Evolutionary conservation across 2,113 vertebrate genomes (phyloP).

Genomic region (Dipodomys merriami): DNA sequence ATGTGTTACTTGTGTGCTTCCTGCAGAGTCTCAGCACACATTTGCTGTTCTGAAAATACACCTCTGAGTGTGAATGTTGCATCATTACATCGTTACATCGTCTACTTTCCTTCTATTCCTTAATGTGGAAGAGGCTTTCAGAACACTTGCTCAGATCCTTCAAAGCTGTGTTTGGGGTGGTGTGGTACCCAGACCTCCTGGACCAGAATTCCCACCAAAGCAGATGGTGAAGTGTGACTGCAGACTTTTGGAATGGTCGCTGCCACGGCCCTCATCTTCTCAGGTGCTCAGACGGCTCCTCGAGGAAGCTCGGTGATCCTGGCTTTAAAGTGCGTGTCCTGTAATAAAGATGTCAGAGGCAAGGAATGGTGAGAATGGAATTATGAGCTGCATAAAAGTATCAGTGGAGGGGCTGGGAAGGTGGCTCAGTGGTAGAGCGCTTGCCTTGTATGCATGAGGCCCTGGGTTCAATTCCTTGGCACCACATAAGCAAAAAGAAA

Average conservation of each 20-base stretch:
- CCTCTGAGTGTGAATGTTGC: neutral
- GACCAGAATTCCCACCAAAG: neutral
- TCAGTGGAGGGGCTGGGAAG: neutral
- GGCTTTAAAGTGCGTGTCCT: neutral
- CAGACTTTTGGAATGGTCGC: neutral
- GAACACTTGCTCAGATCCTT: neutral
- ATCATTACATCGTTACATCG: neutral
- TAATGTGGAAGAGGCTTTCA: neutral
- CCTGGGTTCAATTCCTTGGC: too few species aligned
- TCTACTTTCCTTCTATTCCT: neutral
- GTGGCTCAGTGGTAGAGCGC: too few species aligned
- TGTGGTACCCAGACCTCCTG: neutral
- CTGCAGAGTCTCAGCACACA: too few species aligned
- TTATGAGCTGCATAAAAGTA: neutral
- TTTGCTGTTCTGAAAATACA: neutral
- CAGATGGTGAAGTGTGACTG: too few species aligned
- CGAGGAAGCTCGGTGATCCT: neutral
- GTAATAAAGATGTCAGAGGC: neutral
- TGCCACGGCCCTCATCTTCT: neutral
- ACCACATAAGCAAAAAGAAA: too few species aligned
- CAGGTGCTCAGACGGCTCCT: neutral
- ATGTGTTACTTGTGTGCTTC: rapidly evolving
- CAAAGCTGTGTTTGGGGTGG: neutral
- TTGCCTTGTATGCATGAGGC: too few species aligned
- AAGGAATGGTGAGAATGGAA: neutral